A percentile compares a stretch with the other conserved stretches of the same genome.
Conservation (phyloP, 2,113 vertebrate genomes). For the Brachyistius frenatus region DNA sequence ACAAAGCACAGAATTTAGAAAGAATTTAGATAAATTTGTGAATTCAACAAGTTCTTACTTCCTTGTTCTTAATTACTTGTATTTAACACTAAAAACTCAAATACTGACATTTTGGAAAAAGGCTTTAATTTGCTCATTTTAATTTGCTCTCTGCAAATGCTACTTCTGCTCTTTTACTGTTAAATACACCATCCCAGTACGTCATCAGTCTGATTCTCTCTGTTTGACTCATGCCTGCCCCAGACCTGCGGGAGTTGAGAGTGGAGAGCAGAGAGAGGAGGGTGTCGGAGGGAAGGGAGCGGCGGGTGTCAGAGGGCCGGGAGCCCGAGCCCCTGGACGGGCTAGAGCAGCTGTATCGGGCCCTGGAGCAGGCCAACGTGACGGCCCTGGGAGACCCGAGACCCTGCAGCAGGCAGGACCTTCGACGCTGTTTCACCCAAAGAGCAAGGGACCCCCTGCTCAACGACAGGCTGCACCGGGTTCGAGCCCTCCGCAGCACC, state of each 20-base stretch:
- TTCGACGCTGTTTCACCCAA: conserved; percentile 89
- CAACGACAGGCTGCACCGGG: conserved; percentile 91
- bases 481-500: conserved; percentile 92
- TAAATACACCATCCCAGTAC: neutral
- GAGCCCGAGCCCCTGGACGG: conserved; percentile 83
- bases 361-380: conserved; percentile 87
- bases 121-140: no score
- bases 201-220: conserved; percentile 2
- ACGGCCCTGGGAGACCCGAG: conserved; percentile 89
- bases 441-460: conserved; percentile 89
- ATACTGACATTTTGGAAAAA: no score
- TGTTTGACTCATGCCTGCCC: conserved; percentile 21
- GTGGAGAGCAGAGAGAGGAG: conserved; percentile 80
- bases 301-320: conserved; percentile 86
- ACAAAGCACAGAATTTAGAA: no score
- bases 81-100: no score
- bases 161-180: no score
- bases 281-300: conserved; percentile 81
- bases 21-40: no score
- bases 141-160: neutral
- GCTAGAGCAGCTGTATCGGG: conserved; percentile 89
- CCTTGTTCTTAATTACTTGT: no score
- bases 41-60: no score
- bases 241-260: conserved; percentile 76
- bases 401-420: conserved; percentile 90